phyloP scores from a whole-genome alignment of 2,113 vertebrate species.

The Aphyosemion australe region DNA sequence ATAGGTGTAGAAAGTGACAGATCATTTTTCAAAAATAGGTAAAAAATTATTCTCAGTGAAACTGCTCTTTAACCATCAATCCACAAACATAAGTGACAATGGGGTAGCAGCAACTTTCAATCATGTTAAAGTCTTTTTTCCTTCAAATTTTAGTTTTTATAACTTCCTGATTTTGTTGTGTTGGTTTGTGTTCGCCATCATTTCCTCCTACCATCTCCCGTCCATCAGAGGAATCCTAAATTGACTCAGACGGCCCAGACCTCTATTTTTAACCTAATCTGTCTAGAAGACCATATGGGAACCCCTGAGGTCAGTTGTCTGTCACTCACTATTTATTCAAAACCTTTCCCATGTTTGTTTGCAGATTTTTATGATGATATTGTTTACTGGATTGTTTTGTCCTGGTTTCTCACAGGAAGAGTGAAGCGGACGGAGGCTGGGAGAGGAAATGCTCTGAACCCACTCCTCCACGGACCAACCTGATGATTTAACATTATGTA shows the following conservation, averaged over 20 bases:
- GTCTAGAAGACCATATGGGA: background rate
- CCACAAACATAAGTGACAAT: too few relatives aligned
- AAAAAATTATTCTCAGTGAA: too few relatives aligned
- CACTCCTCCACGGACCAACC: background rate
- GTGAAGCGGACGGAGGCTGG: background rate
- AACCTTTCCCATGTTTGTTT: background rate
- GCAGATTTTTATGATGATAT: background rate
- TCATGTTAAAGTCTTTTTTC: too few relatives aligned
- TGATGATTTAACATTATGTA: background rate
- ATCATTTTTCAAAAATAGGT: too few relatives aligned
- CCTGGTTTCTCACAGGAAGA: background rate
- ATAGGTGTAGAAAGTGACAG: too few relatives aligned
- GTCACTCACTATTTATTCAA: background rate
- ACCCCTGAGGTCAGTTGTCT: background rate
- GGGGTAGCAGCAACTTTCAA: too few relatives aligned
- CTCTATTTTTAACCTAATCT: background rate
- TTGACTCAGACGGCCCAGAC: background rate
- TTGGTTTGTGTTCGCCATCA: background rate
- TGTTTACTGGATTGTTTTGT: background rate
- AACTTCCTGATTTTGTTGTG: background rate
- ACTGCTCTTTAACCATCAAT: too few relatives aligned
- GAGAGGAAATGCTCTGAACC: background rate
- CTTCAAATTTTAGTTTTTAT: background rate
- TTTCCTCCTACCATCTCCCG: background rate
- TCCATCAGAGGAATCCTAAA: background rate